Percentiles rank a stretch among this genome's conserved stretches.
Evolutionary conservation across 2,113 vertebrate species (phyloP).

Genomic region (Hippopotamus amphibius): DNA sequence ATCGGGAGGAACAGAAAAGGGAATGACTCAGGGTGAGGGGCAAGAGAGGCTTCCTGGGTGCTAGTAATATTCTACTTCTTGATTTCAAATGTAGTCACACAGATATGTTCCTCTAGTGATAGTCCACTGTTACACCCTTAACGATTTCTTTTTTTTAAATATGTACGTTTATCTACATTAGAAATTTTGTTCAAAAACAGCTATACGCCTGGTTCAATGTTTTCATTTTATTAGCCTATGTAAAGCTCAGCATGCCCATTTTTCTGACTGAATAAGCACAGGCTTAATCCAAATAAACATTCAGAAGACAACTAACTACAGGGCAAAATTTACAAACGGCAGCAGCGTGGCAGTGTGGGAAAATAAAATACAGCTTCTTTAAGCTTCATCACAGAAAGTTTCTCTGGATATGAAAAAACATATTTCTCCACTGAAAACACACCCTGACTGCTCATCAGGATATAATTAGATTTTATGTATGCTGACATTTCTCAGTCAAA

Average conservation of each 20-base stretch:
- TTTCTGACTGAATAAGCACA: background rate
- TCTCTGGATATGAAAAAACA: background rate
- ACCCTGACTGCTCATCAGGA: background rate
- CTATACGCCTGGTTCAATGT: background rate
- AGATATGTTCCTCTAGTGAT: background rate
- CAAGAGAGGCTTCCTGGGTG: background rate
- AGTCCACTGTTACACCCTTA: background rate
- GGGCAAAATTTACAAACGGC: background rate
- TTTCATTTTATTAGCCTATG: background rate
- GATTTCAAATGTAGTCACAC: background rate
- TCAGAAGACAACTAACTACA: too few species aligned
- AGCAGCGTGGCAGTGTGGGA: background rate
- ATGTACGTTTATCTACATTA: background rate
- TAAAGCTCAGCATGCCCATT: background rate
- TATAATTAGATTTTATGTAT: background rate
- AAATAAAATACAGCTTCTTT: background rate
- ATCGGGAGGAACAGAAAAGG: background rate
- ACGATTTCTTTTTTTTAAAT: background rate
- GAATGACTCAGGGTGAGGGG: accelerated
- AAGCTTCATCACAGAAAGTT: background rate
- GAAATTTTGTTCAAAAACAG: background rate
- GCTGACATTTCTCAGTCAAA: slow-evolving; percentile 15
- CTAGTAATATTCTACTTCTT: background rate
- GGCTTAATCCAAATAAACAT: background rate
- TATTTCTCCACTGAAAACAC: background rate